phyloP scores from a whole-genome alignment of 92 coral and sea anemone genomes.

The Zoanthus sansibaricus region DNA sequence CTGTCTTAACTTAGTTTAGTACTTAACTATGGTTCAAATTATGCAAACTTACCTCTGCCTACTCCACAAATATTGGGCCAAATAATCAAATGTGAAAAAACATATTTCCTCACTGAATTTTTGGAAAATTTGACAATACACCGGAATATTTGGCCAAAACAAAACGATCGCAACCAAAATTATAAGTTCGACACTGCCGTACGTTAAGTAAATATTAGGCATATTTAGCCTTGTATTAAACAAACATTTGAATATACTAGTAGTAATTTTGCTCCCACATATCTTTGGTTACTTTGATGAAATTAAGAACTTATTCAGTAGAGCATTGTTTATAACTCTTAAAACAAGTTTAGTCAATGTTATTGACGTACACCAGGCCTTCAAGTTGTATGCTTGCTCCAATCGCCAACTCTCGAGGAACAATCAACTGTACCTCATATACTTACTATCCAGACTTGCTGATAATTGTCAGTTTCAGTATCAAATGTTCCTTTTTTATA shows the following conservation, averaged over 20 bases:
- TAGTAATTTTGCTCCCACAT: neutral
- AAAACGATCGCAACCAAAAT: slow-evolving; percentile 4
- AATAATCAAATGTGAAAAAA: neutral
- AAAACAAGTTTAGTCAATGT: too few relatives aligned
- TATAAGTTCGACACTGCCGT: slow-evolving; percentile 9
- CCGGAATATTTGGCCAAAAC: slow-evolving; percentile 3
- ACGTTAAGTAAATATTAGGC: slow-evolving; percentile 1
- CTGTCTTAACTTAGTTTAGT: too few relatives aligned
- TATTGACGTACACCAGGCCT: too few relatives aligned
- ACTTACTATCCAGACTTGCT: neutral
- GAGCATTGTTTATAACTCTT: too few relatives aligned
- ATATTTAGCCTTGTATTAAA: neutral
- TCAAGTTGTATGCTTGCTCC: neutral
- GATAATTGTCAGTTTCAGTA: neutral
- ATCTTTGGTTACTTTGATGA: neutral
- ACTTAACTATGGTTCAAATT: too few relatives aligned
- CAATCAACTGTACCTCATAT: neutral
- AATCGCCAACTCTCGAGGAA: neutral
- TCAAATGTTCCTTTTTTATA: neutral
- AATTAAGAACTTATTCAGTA: neutral
- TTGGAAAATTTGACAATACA: neutral
- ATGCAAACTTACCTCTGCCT: too few relatives aligned
- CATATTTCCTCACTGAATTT: neutral
- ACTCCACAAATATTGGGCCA: slow-evolving; percentile 8
- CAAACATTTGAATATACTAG: neutral